phyloP scores from a whole-genome alignment of 2,888 invertebrate genomes.

The Torymus tubicola region DNA sequence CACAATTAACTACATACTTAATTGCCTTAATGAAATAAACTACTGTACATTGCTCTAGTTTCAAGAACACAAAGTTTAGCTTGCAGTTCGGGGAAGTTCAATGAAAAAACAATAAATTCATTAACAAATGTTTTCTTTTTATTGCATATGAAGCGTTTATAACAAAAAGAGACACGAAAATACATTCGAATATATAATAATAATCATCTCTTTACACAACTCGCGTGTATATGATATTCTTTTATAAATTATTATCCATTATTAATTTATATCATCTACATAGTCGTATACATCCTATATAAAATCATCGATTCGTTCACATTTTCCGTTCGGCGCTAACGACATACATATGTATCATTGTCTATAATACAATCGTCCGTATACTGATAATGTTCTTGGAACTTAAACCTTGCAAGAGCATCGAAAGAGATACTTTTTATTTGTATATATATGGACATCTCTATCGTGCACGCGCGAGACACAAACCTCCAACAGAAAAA shows the following conservation, averaged over 20 bases:
- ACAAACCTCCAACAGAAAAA: conserved; percentile 14
- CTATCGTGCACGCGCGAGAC: too few species aligned
- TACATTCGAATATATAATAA: conserved; percentile 34
- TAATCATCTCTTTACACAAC: conserved; percentile 12
- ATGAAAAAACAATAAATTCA: neutral
- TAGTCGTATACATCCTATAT: neutral
- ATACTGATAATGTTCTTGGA: conserved; percentile 53
- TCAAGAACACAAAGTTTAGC: neutral
- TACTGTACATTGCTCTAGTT: too few species aligned
- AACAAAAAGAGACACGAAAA: conserved; percentile 46
- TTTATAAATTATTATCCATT: conserved; percentile 37
- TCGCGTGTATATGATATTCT: conserved; percentile 11
- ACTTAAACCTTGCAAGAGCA: conserved; percentile 43
- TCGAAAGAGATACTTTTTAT: neutral
- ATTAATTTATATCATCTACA: conserved; percentile 7
- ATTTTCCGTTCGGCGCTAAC: conserved; percentile 2
- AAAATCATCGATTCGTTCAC: conserved; percentile 20
- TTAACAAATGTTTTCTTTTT: conserved; percentile 46
- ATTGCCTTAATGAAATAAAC: too few species aligned
- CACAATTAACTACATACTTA: too few species aligned
- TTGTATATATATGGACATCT: too few species aligned
- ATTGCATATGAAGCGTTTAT: conserved; percentile 45
- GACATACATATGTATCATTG: neutral
- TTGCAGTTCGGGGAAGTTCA: too few species aligned
- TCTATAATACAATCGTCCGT: conserved; percentile 42